Conservation (phyloP, 2,113 vertebrate genomes). For the Pleuronectes platessa region DNA sequence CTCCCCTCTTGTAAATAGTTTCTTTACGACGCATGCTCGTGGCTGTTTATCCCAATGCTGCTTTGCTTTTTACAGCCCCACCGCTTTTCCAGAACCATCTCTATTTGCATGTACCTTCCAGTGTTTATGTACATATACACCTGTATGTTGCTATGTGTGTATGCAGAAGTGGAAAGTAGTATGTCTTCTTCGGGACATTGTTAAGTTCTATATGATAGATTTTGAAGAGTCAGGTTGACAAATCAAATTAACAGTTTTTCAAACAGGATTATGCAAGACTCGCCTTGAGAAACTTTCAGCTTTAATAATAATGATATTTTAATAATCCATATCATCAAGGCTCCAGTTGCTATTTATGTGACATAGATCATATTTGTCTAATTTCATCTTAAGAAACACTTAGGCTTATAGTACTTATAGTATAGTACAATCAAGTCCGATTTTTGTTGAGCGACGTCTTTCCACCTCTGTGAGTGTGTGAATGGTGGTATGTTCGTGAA, state of each 20-base stretch:
- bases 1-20: conserved; percentile 34
- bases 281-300: too few species aligned
- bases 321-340: too few species aligned
- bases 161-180: conserved; percentile 62
- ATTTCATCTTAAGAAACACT: too few species aligned
- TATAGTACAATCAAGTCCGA: too few species aligned
- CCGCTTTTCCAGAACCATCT: conserved; percentile 52
- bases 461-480: conserved; percentile 57
- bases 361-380: too few species aligned
- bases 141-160: conserved; percentile 3
- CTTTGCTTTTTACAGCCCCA: conserved; percentile 39
- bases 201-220: too few species aligned
- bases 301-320: too few species aligned
- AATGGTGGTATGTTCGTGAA: conserved; percentile 29
- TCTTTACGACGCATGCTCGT: conserved; percentile 78
- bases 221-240: background rate
- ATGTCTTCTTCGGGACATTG: too few species aligned
- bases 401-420: too few species aligned
- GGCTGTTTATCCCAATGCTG: conserved; percentile 39
- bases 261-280: too few species aligned
- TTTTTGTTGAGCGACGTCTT: conserved; percentile 21
- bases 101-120: conserved; percentile 84
- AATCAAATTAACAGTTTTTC: too few species aligned
- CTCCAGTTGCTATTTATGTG: too few species aligned
- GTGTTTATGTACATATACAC: conserved; percentile 14